phyloP scores from a whole-genome alignment of 2,888 invertebrate species.

The Sipha maydis region DNA sequence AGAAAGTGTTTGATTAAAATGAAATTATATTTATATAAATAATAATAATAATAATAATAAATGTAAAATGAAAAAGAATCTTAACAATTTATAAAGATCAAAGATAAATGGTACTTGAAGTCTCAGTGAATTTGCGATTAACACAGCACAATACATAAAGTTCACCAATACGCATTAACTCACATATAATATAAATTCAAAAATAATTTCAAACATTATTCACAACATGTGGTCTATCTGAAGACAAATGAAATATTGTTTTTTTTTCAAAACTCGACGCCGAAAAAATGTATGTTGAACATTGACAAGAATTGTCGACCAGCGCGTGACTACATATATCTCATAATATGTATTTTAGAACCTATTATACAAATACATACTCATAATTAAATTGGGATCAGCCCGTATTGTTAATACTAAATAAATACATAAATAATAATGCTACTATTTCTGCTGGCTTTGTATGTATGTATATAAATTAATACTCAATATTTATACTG shows the following conservation, averaged over 20 bases:
- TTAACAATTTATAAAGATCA: background rate
- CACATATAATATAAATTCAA: background rate
- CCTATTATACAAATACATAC: background rate
- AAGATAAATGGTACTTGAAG: conserved; percentile 7
- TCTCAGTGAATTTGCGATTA: background rate
- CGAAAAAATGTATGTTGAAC: background rate
- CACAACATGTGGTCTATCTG: background rate
- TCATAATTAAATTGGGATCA: no score
- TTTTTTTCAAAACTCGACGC: background rate
- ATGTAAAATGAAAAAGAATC: background rate
- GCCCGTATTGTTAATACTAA: no score
- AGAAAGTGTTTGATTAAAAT: background rate
- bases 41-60: background rate
- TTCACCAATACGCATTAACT: background rate
- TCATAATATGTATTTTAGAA: no score
- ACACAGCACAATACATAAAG: conserved; percentile 12
- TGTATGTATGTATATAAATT: no score
- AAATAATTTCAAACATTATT: conserved; percentile 5
- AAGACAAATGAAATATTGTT: conserved; percentile 26
- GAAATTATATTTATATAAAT: background rate
- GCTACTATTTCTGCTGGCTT: no score
- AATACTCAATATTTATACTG: no score
- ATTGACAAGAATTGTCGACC: background rate
- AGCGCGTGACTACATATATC: background rate
- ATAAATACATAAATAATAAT: no score